Evolutionary conservation across 2,888 invertebrate species (phyloP), one percentile per base, ranked within the genome.

Genomic region (Marasmarcha lunaedactyla): DNA sequence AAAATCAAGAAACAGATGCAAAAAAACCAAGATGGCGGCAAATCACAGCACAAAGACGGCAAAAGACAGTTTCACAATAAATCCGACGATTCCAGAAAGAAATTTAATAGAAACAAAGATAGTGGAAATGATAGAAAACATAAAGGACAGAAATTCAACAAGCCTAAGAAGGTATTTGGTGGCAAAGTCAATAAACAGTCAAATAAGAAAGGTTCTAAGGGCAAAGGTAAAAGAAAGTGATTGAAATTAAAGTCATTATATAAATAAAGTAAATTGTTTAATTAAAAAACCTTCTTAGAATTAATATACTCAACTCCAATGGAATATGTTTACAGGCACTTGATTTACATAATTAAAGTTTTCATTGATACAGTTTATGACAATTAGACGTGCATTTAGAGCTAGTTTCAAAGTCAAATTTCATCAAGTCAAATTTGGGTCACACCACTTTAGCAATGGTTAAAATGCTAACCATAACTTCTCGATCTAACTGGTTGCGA

Each of bases 1-100:
- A 81, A 76, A 49, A 41, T 71, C 1, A 58, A 72, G 46, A 77
- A 74, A 51, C 78, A 78, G 46, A 78, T 60, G 46, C 64, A 25
- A 46, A 39, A 35, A 39, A 41, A 37, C 33, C 55, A 55, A 35
- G 55, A 39, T 63, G 59, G 40, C 47, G 47, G n/a, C 51, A 14
- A 30, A 46, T 46, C 13, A 47, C 49, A 49, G 10, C 55, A 45
- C 26, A 52, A 59, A 47, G 60, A 59, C 15, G 55, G 55, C 2
- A 55, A 55, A 12, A 49, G 50, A 11, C 57, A 55, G 36, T 70
- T 58, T 41, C 49, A 51, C 20, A 51, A 46, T 5, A 51, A 46
- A 37, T 42, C 51, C 38, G 49, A 47, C 36, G 49, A 49, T 10
- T 41, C 43, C 12, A 44, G 44, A 35, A 51, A 44, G 1, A 42